phyloP scores from a whole-genome alignment of 2,113 vertebrate genomes.

The Felis catus region F.catus_Fca126_mat1.0 CM031420.1:87562501-87563000 shows the following conservation, averaged over 20 bases:
- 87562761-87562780: slow-evolving; percentile 29
- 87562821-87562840: not conserved
- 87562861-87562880: not conserved
- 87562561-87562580: slow-evolving; percentile 29
- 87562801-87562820: slow-evolving; percentile 6
- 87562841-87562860: not conserved
- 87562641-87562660: slow-evolving; percentile 24
- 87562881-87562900: not conserved
- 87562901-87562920: not conserved
- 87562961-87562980: not conserved
- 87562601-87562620: not conserved
- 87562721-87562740: not conserved
- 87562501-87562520: slow-evolving; percentile 19
- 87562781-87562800: slow-evolving; percentile 42
- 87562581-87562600: not conserved
- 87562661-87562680: slow-evolving; percentile 36
- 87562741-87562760: not conserved
- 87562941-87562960: not conserved
- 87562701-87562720: not conserved
- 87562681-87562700: not conserved
- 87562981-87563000: slow-evolving; percentile 13
- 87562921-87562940: not conserved
- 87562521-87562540: not conserved
- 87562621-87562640: not conserved
- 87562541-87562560: not conserved